Evolutionary conservation across 1,140 invertebrate genomes (phyloP).

Genomic region (Goniozus legneri): DNA sequence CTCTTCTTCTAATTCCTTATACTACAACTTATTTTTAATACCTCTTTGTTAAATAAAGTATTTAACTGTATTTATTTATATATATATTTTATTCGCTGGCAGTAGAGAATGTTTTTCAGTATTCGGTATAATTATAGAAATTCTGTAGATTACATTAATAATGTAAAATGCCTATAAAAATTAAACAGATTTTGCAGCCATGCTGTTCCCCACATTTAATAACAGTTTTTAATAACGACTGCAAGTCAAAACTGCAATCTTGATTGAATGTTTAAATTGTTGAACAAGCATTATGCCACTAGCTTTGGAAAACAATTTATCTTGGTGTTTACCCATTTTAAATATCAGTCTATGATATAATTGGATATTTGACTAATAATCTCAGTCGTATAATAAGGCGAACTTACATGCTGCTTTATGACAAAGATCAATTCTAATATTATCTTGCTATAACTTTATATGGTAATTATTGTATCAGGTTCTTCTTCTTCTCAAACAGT

Average conservation of each 20-base stretch:
- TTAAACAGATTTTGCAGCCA: too few species aligned
- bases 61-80: too few species aligned
- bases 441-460: not conserved
- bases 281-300: slow-evolving; percentile 27
- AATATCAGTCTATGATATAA: slow-evolving; percentile 45
- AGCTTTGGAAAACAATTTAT: slow-evolving; percentile 20
- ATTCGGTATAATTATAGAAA: not conserved
- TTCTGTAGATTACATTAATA: not conserved
- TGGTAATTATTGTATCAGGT: not conserved
- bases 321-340: slow-evolving; percentile 34
- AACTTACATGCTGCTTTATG: slow-evolving; percentile 26
- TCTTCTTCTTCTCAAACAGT: not conserved
- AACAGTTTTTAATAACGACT: not conserved
- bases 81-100: slow-evolving; percentile 10
- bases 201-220: too few species aligned
- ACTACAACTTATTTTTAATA: slow-evolving; percentile 16
- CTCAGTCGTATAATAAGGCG: slow-evolving; percentile 34
- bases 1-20: slow-evolving; percentile 7
- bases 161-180: not conserved
- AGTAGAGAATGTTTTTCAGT: slow-evolving; percentile 4
- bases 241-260: not conserved
- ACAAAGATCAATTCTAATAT: slow-evolving; percentile 19
- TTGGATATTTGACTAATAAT: slow-evolving; percentile 32
- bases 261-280: not conserved
- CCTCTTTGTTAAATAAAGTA: slow-evolving; percentile 13